Evolutionary conservation across 2,888 invertebrate genomes (phyloP).

Genomic region (Polymixis flavicincta): DNA sequence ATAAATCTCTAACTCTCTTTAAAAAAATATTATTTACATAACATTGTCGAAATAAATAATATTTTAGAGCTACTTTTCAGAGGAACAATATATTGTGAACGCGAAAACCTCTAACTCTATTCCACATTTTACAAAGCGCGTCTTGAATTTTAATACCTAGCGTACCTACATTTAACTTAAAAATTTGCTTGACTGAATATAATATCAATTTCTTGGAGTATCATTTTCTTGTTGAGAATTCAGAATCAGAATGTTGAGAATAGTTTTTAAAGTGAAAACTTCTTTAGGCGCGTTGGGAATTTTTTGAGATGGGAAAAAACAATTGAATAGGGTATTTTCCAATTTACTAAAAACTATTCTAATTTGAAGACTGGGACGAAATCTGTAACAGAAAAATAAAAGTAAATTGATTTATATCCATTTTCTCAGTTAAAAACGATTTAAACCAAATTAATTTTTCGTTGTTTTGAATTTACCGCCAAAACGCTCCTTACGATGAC

Average conservation of each 20-base stretch:
- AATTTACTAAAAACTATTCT: no score
- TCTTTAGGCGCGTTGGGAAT: no score
- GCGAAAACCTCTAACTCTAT: constrained; percentile 15
- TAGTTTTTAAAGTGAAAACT: no score
- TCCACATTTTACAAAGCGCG: constrained; percentile 29
- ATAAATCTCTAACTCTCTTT: constrained; percentile 24
- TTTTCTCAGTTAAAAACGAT: no score
- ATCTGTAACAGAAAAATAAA: no score
- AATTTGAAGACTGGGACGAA: no score
- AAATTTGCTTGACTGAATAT: constrained; percentile 1
- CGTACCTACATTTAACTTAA: constrained; percentile 14
- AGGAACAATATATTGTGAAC: constrained; percentile 39
- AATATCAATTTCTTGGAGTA: constrained; percentile 10
- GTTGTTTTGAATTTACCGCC: no score
- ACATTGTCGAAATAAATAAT: constrained; percentile 32
- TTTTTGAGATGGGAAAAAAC: no score
- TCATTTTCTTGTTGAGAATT: not conserved
- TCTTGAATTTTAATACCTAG: constrained; percentile 42
- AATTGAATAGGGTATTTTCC: no score
- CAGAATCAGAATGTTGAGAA: not conserved
- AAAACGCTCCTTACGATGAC: no score
- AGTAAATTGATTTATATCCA: no score
- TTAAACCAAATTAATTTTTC: no score
- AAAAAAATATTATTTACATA: constrained; percentile 15
- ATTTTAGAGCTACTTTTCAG: constrained; percentile 27